Conservation (phyloP, 2,797 vertebrate genomes). For the Triplophysa yarkandensis region DNA sequence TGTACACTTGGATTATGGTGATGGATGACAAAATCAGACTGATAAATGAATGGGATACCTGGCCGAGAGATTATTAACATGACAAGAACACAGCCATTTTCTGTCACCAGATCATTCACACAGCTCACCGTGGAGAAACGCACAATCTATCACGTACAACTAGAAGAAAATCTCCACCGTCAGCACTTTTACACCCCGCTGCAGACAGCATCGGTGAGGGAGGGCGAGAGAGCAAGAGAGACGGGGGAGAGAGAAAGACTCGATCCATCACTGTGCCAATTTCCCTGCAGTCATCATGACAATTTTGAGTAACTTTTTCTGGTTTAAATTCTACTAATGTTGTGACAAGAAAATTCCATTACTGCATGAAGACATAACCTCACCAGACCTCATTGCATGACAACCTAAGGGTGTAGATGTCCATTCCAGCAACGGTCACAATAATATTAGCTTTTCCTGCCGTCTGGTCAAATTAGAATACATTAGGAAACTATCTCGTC, state of each 20-base stretch:
- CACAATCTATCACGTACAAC: slow-evolving; percentile 46
- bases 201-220: slow-evolving; percentile 13
- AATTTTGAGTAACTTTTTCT: slow-evolving; percentile 45
- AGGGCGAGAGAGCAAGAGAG: neutral
- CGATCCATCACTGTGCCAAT: slow-evolving; percentile 42
- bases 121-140: slow-evolving; percentile 26
- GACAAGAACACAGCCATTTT: slow-evolving; percentile 48
- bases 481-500: neutral
- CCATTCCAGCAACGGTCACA: neutral
- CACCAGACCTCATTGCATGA: neutral
- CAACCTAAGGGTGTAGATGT: neutral
- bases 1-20: slow-evolving; percentile 21
- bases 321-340: slow-evolving; percentile 36
- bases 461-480: neutral
- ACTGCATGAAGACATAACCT: slow-evolving; percentile 33
- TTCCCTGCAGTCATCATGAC: slow-evolving; percentile 44
- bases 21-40: slow-evolving; percentile 48
- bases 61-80: slow-evolving; percentile 51
- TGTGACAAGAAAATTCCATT: slow-evolving; percentile 41
- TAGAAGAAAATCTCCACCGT: slow-evolving; percentile 8
- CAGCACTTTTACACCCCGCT: slow-evolving; percentile 50
- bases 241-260: slow-evolving; percentile 6
- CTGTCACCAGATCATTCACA: slow-evolving; percentile 49
- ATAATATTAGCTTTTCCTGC: neutral
- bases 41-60: slow-evolving; percentile 33